Percentiles rank a stretch among this genome's conserved stretches.
These are phyloP conservation scores for Rhinichthys klamathensis DNA, from an alignment of 2,113 vertebrate species.

Conservation along the genomic window DNA sequence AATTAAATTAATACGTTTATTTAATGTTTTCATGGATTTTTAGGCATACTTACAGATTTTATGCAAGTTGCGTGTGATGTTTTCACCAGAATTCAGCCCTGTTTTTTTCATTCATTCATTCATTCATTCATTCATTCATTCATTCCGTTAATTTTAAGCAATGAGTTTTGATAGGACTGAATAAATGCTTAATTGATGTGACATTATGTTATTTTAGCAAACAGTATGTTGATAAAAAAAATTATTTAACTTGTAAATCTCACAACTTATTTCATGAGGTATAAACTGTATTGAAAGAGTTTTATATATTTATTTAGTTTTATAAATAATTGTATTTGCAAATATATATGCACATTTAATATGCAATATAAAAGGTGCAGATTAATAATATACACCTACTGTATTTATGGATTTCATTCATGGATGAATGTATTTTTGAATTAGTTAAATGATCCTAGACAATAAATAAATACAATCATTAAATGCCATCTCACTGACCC, in stretches of 20 bases:
- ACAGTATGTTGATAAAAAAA: background rate
- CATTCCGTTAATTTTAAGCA: background rate
- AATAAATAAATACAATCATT: no score
- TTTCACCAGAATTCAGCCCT: background rate
- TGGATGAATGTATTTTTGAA: no score
- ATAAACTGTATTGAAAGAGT: no score
- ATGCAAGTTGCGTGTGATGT: background rate
- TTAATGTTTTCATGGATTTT: background rate
- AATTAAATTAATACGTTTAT: background rate
- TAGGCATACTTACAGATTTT: background rate
- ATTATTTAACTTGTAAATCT: no score
- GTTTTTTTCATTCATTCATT: background rate
- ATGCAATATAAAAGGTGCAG: background rate
- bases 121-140: no score
- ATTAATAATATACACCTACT: background rate
- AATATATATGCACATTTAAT: no score
- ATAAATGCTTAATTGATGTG: background rate
- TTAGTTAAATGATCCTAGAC: no score
- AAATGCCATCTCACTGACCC: background rate
- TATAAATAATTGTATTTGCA: no score
- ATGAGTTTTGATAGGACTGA: background rate
- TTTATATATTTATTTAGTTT: no score
- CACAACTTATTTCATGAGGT: no score
- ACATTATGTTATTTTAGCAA: background rate
- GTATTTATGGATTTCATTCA: no score